Evolutionary conservation across 2,797 vertebrate genomes (phyloP).

Genomic region (Lithobates pipiens): DNA sequence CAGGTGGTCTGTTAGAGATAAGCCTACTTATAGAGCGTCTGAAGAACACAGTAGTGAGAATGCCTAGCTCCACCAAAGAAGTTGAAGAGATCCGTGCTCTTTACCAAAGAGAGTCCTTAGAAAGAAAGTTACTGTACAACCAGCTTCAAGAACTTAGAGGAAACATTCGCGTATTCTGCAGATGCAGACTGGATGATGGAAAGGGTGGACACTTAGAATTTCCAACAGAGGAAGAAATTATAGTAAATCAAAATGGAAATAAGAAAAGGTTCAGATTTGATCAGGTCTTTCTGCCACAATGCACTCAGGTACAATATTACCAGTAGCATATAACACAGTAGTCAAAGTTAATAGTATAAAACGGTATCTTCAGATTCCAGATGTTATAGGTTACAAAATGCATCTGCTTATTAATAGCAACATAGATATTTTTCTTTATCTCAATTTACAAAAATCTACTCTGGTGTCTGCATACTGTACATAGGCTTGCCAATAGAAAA

Average conservation of each 20-base stretch:
- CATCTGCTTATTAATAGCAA: too few species aligned
- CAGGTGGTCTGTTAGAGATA: slow-evolving; percentile 65
- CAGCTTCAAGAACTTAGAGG: slow-evolving; percentile 75
- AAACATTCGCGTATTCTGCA: slow-evolving; percentile 75
- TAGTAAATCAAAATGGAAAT: slow-evolving; percentile 66
- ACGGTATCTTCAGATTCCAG: too few species aligned
- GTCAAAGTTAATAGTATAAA: too few species aligned
- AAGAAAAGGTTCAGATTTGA: slow-evolving; percentile 75
- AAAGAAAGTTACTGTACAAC: slow-evolving; percentile 72
- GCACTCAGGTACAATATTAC: slow-evolving; percentile 70
- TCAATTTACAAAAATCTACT: too few species aligned
- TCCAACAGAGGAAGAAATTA: slow-evolving; percentile 68
- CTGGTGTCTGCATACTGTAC: too few species aligned
- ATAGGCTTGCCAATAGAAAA: too few species aligned
- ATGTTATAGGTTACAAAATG: too few species aligned
- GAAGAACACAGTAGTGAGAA: slow-evolving; percentile 34
- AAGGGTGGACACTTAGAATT: slow-evolving; percentile 66
- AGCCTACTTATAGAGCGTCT: slow-evolving; percentile 66
- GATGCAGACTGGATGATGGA: slow-evolving; percentile 66
- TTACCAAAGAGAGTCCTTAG: slow-evolving; percentile 70
- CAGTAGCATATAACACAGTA: not conserved
- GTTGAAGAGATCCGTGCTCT: slow-evolving; percentile 69
- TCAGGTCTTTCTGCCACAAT: slow-evolving; percentile 69
- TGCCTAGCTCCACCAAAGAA: slow-evolving; percentile 52
- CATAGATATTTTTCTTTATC: too few species aligned